phyloP scores from a whole-genome alignment of 2,113 vertebrate genomes.

The Smithornis capensis region DNA sequence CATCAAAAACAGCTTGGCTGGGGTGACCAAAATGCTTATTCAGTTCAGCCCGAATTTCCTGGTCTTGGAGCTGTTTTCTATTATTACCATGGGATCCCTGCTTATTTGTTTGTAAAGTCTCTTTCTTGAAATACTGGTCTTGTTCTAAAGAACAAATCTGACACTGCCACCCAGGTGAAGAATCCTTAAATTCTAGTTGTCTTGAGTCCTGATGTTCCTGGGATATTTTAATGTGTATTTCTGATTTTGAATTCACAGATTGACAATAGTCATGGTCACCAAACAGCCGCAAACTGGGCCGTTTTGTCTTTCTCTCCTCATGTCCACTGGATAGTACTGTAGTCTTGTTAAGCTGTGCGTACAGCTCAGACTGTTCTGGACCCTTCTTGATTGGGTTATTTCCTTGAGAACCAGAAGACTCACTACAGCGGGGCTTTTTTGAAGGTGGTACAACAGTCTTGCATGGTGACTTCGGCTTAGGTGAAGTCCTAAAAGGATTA shows the following conservation, averaged over 20 bases:
- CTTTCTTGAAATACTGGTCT: conserved; percentile 77
- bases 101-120: conserved; percentile 73
- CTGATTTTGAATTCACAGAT: conserved; percentile 85
- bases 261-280: conserved; percentile 99
- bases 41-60: conserved; percentile 96
- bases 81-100: conserved; percentile 75
- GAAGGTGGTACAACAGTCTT: conserved; percentile 86
- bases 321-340: conserved; percentile 79
- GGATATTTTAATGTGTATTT: conserved; percentile 78
- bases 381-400: conserved; percentile 82
- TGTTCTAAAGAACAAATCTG: conserved; percentile 76
- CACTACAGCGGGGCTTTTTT: conserved; percentile 90
- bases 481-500: conserved; percentile 96
- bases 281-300: conserved; percentile 84
- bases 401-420: conserved; percentile 82
- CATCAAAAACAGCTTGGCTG: conserved; percentile 85
- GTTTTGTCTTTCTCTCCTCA: conserved; percentile 87
- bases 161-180: conserved; percentile 80
- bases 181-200: conserved; percentile 89
- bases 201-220: conserved; percentile 84
- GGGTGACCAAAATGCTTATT: conserved; percentile 98
- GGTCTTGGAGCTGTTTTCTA: conserved; percentile 91
- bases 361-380: conserved; percentile 93
- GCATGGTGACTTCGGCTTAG: conserved; percentile 95
- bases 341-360: conserved; percentile 91